Evolutionary conservation across 2,888 invertebrate species (phyloP), one percentile per base, ranked within the genome.

Genomic region (Patella depressa): DNA sequence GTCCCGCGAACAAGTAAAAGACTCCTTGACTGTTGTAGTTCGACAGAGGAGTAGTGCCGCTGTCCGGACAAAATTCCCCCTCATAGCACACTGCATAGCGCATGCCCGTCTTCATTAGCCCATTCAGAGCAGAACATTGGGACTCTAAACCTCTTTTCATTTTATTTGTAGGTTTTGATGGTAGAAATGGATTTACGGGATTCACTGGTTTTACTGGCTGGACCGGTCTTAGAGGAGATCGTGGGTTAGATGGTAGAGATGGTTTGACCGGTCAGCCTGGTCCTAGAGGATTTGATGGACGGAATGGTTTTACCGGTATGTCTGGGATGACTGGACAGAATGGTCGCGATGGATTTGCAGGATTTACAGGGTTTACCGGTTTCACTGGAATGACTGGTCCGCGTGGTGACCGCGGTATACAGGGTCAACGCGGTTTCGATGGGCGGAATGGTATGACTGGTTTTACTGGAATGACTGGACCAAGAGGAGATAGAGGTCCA

Each of bases 331-430:
- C 69, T 53, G 75, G 75, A 53, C 11, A n/a, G 14, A 34, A 29
- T 11, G 75, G 75, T 24, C 17, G 65, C 45, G 7, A 65, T 75
- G 75, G 75, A 15, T 14, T 2, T 2, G 53, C 29, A 17, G 75
- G 75, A 5, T 53, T n/a, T 15, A 45, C 75, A 17, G 75, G 75
- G 15, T 45, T 65, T 70, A 75, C 75, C 14, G 75, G 75, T n/a
- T 45, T 69, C 11, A 34, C 70, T 69, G 75, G 75, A 15, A 15
- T 75, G 69, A 70, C 54, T 12, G 75, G 75, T 11, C 12, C 34
- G n/a, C 34, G 11, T 53, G 75, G 75, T 72, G n/a, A 5, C 3
- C n/a, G n/a, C 0, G 73, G 73, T 19, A 24, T 53, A 11, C 17
- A 12, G 53, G 73, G 73, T 73, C 3, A 15, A 17, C 17, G 24